Conservation (phyloP, 2,888 invertebrate genomes). For the Sturmia bella region DNA sequence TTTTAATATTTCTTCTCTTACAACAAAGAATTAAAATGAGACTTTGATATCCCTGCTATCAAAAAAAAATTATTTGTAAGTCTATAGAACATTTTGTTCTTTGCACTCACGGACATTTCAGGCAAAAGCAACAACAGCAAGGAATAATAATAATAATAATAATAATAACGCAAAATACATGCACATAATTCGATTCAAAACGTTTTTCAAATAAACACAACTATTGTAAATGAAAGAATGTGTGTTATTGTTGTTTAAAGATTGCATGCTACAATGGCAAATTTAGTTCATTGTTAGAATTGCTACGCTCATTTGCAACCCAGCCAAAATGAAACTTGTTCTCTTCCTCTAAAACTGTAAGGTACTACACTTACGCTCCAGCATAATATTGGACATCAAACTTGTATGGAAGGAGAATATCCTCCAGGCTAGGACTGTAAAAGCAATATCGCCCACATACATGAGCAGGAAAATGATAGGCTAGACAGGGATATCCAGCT, state of each 20-base stretch:
- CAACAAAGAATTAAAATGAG: conserved; percentile 3
- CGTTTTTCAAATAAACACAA: conserved; percentile 42
- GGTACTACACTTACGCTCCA: too few relatives aligned
- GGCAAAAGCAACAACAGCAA: not conserved
- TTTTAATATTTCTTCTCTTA: not conserved
- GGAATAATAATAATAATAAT: conserved; percentile 33
- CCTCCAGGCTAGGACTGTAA: too few relatives aligned
- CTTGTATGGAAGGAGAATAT: too few relatives aligned
- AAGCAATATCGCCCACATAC: too few relatives aligned
- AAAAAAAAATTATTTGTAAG: conserved; percentile 14
- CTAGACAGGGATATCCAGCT: too few relatives aligned
- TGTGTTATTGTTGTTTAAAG: not conserved
- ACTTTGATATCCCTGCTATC: conserved; percentile 1
- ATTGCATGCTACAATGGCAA: not conserved
- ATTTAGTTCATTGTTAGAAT: not conserved
- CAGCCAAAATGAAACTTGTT: too few relatives aligned
- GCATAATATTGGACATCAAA: too few relatives aligned
- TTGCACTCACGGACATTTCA: conserved; percentile 4
- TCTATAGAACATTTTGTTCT: conserved; percentile 26
- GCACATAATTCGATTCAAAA: conserved; percentile 60
- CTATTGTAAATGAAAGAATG: conserved; percentile 1
- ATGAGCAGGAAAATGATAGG: too few relatives aligned
- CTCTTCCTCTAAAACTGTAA: too few relatives aligned
- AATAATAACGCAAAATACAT: conserved; percentile 40
- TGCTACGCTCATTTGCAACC: too few relatives aligned